These are phyloP conservation scores for Aradophagus sp. DNA, from an alignment of 1,140 invertebrate species.

Conservation along the genomic window DNA sequence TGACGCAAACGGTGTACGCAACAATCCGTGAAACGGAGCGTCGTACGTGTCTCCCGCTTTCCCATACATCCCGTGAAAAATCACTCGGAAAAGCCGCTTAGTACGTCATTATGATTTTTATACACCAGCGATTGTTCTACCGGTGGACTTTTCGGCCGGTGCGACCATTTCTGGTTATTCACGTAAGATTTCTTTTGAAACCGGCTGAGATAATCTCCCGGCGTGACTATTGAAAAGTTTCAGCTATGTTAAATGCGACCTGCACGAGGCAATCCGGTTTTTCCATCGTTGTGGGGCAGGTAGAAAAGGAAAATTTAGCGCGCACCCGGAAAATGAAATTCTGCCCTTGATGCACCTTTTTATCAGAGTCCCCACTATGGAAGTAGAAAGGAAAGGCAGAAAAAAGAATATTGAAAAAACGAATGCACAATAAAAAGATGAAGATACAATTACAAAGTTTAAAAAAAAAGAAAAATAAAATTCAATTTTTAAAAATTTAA, in stretches of 20 bases:
- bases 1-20: too few relatives aligned
- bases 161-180: constrained; percentile 12
- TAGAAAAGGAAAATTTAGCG: constrained; percentile 32
- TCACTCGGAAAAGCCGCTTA: constrained; percentile 15
- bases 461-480: too few relatives aligned
- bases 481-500: too few relatives aligned
- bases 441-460: too few relatives aligned
- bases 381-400: too few relatives aligned
- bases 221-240: constrained; percentile 33
- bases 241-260: constrained; percentile 28
- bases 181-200: constrained; percentile 23
- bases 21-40: too few relatives aligned
- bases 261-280: constrained; percentile 23
- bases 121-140: constrained; percentile 21
- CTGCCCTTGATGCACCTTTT: constrained; percentile 19
- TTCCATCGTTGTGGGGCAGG: constrained; percentile 2
- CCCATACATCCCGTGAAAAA: too few relatives aligned
- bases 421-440: too few relatives aligned
- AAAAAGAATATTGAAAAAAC: too few relatives aligned
- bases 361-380: constrained; percentile 9
- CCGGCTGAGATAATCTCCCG: constrained; percentile 17
- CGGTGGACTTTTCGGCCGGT: constrained; percentile 15
- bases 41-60: too few relatives aligned
- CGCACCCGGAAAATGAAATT: constrained; percentile 37
- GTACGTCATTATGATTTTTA: constrained; percentile 24